Evolutionary conservation across 2,888 invertebrate genomes (phyloP).

Genomic region (Biston stratarius): DNA sequence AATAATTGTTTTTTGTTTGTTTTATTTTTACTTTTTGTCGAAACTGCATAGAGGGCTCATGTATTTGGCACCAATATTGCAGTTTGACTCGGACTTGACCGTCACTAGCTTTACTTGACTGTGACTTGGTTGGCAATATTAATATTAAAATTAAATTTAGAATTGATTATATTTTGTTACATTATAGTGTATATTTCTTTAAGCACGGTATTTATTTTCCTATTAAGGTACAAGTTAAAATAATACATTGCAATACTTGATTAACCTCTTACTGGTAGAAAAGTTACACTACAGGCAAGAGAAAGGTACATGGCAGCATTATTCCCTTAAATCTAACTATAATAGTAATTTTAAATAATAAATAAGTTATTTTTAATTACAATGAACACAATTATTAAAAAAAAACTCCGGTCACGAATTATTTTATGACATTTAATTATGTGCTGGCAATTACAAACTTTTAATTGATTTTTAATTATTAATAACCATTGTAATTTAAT

Average conservation of each 20-base stretch:
- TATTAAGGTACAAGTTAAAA: background rate
- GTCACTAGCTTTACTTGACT: no score
- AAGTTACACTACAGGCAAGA: constrained; percentile 46
- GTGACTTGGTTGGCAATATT: no score
- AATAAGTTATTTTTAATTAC: constrained; percentile 34
- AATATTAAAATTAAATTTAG: no score
- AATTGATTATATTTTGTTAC: background rate
- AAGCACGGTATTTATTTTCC: background rate
- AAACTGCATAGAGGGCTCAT: no score
- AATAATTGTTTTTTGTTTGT: no score
- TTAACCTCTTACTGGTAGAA: constrained; percentile 15
- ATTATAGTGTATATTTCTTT: background rate
- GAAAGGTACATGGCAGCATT: constrained; percentile 48
- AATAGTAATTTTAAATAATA: constrained; percentile 25
- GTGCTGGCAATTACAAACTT: no score
- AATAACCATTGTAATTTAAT: background rate
- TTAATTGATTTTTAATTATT: background rate
- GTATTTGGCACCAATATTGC: no score
- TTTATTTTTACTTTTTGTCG: no score
- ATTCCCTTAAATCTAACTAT: constrained; percentile 30
- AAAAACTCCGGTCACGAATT: background rate
- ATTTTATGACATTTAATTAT: background rate
- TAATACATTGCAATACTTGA: constrained; percentile 26
- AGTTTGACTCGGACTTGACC: no score
- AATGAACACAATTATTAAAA: constrained; percentile 34